Percentiles rank a stretch among this genome's conserved stretches.
Evolutionary conservation across 2,888 invertebrate species (phyloP).

Genomic region (Acholoe squamosa): DNA sequence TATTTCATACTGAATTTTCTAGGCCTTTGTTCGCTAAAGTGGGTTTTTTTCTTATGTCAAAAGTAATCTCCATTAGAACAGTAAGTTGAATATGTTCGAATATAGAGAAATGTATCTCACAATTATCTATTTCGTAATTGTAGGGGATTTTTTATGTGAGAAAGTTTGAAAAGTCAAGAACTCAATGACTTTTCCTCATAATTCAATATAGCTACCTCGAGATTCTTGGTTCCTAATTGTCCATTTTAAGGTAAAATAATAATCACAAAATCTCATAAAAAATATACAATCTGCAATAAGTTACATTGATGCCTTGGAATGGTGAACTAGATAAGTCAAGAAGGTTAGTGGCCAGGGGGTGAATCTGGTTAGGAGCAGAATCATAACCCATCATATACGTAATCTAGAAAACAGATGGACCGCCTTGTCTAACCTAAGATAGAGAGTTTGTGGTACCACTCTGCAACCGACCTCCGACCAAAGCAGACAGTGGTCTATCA

Average conservation of each 20-base stretch:
- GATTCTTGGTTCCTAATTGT: conserved; percentile 19
- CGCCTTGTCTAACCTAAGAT: not conserved
- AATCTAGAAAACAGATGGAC: not conserved
- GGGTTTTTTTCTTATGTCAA: not conserved
- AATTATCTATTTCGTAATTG: not conserved
- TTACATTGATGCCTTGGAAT: not conserved
- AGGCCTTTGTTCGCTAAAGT: not conserved
- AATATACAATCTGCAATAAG: conserved; percentile 17
- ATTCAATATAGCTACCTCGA: conserved; percentile 21
- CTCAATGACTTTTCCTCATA: not conserved
- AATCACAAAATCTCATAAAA: conserved; percentile 23
- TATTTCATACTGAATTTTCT: no score
- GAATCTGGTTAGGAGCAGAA: not conserved
- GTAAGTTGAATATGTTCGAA: not conserved
- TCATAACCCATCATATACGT: not conserved
- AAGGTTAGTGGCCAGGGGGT: not conserved
- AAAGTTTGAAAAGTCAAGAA: not conserved
- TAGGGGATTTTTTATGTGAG: not conserved
- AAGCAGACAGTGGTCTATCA: not conserved
- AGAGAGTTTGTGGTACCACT: not conserved
- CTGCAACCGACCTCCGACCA: not conserved
- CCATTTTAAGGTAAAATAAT: not conserved
- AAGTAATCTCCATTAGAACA: not conserved
- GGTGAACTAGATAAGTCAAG: not conserved
- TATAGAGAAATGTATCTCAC: not conserved